A percentile compares a stretch with the other conserved stretches of the same genome.
These are phyloP conservation scores for Musca vetustissima DNA, from an alignment of 1,140 invertebrate genomes.

Conservation along the genomic window DNA sequence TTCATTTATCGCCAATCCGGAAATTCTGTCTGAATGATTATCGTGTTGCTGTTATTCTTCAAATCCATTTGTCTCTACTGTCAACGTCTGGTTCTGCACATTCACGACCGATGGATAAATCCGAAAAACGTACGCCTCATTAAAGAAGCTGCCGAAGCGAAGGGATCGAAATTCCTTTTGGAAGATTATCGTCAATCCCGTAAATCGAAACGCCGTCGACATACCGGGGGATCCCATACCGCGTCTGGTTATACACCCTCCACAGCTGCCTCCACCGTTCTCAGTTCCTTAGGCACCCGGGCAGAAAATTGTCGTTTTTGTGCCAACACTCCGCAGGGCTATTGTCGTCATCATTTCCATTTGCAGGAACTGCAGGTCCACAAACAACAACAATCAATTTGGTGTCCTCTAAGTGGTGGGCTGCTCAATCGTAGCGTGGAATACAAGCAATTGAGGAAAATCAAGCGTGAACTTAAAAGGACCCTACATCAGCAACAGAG, in stretches of 20 bases:
- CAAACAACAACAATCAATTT: constrained; percentile 29
- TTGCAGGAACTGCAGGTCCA: constrained; percentile 42
- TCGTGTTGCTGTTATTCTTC: constrained; percentile 53
- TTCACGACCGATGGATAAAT: constrained; percentile 54
- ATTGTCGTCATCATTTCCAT: constrained; percentile 52
- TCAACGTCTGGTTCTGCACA: constrained; percentile 50
- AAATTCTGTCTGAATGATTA: constrained; percentile 41
- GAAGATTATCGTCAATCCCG: constrained; percentile 8
- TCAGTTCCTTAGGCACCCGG: constrained; percentile 26
- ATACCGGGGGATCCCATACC: constrained; percentile 3
- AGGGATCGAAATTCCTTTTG: constrained; percentile 1
- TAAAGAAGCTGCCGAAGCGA: constrained; percentile 48
- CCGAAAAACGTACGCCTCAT: constrained; percentile 47
- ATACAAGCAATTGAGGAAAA: constrained; percentile 40
- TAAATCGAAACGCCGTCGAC: not conserved
- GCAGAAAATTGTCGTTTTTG: constrained; percentile 50
- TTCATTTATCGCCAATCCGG: not conserved
- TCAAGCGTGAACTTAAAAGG: constrained; percentile 42
- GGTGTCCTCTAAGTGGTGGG: constrained; percentile 17
- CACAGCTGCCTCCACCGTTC: not conserved
- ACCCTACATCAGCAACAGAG: constrained; percentile 44
- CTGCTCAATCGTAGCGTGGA: constrained; percentile 30
- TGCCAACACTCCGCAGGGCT: constrained; percentile 52
- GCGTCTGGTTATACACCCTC: not conserved
- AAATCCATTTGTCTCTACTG: constrained; percentile 54